phyloP scores from a whole-genome alignment of 2,888 invertebrate species.

The Erpobdella octoculata region DNA sequence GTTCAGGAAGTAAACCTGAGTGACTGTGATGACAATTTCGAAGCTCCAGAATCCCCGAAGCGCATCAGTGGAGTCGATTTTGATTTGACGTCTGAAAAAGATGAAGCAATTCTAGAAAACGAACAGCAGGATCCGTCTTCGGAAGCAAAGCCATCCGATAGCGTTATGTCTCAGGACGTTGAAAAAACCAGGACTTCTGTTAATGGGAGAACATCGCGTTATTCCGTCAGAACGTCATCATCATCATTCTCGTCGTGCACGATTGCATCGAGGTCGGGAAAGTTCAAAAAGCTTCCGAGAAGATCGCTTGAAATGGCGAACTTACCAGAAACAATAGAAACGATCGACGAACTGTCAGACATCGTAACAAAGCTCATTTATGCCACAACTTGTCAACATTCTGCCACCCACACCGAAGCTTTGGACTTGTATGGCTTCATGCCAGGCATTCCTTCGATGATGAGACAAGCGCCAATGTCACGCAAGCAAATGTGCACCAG shows the following conservation, averaged over 20 bases:
- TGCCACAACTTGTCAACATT: slow-evolving; percentile 35
- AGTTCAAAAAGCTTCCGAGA: background rate
- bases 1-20: background rate
- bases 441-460: slow-evolving; percentile 36
- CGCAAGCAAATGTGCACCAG: slow-evolving; percentile 20
- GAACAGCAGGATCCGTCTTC: background rate
- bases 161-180: background rate
- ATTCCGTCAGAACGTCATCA: background rate
- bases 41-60: background rate
- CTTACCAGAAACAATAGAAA: slow-evolving; percentile 22
- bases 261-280: background rate
- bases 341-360: slow-evolving; percentile 31
- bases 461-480: slow-evolving; percentile 34
- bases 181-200: background rate
- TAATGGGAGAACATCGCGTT: background rate
- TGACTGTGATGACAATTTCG: background rate
- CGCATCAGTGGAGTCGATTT: background rate
- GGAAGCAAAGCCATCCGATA: background rate
- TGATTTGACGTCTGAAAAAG: background rate
- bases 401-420: slow-evolving; percentile 36
- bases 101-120: background rate
- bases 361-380: slow-evolving; percentile 34
- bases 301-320: slow-evolving; percentile 4
- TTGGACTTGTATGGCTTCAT: slow-evolving; percentile 37
- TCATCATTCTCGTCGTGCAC: background rate